These are phyloP conservation scores for Orycteropus afer DNA, from an alignment of 2,113 vertebrate species.

Conservation along the genomic window DNA sequence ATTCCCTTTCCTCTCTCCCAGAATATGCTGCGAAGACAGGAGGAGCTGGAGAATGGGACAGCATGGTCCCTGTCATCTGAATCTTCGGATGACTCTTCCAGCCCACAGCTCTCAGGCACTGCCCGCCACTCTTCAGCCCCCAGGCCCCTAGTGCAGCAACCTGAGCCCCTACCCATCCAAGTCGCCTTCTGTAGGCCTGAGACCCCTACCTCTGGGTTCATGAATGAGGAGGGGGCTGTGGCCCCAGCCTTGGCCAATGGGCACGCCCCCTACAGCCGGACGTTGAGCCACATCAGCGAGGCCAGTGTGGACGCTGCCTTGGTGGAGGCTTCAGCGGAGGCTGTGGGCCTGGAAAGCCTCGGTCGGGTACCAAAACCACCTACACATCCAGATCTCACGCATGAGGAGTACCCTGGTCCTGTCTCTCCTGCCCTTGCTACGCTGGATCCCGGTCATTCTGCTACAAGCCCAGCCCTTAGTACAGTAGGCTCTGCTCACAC, in stretches of 20 bases:
- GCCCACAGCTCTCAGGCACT: constrained; percentile 91
- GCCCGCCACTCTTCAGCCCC: constrained; percentile 84
- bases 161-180: constrained; percentile 86
- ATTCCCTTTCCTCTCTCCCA: constrained; percentile 70
- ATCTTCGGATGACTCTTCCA: constrained; percentile 96
- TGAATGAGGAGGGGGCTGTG: constrained; percentile 69
- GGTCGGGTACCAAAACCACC: neutral
- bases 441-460: neutral
- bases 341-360: constrained; percentile 58
- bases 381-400: neutral
- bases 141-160: constrained; percentile 90
- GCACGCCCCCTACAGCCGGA: constrained; percentile 89
- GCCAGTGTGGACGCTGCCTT: constrained; percentile 88
- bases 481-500: neutral
- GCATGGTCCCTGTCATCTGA: constrained; percentile 97
- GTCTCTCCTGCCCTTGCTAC: neutral
- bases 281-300: constrained; percentile 97
- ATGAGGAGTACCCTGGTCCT: neutral
- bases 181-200: constrained; percentile 91
- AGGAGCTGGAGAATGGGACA: constrained; percentile 94
- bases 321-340: constrained; percentile 76
- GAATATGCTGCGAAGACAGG: constrained; percentile 95
- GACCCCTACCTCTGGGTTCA: constrained; percentile 60
- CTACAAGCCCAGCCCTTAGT: neutral
- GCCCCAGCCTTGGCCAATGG: constrained; percentile 85